phyloP scores from a whole-genome alignment of 2,888 invertebrate genomes.

The Tinea semifulvella region DNA sequence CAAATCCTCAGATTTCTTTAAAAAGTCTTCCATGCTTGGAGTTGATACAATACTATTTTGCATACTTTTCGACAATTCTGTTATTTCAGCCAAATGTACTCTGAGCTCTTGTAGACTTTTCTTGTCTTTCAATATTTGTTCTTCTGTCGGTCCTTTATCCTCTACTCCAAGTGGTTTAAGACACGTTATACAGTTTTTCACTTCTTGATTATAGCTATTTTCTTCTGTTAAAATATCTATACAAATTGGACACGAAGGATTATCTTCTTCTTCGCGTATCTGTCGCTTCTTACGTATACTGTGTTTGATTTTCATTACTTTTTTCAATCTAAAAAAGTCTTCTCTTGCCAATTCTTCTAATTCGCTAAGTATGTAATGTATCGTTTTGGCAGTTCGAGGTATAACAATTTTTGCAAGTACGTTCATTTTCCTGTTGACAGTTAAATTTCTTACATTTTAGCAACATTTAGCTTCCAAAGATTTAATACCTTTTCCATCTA shows the following conservation, averaged over 20 bases:
- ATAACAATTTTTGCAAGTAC: slow-evolving; percentile 30
- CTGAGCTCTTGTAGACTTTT: slow-evolving; percentile 24
- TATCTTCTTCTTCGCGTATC: no score
- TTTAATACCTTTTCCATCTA: slow-evolving; percentile 7
- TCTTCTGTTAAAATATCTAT: not conserved
- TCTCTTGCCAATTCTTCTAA: slow-evolving; percentile 31
- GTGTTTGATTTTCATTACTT: slow-evolving; percentile 25
- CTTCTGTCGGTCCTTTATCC: not conserved
- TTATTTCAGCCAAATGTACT: slow-evolving; percentile 24
- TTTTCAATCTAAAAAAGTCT: slow-evolving; percentile 30
- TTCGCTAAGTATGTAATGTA: slow-evolving; percentile 27
- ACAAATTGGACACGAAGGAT: slow-evolving; percentile 8
- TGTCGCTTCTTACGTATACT: slow-evolving; percentile 20
- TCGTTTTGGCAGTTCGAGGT: slow-evolving; percentile 27
- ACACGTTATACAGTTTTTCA: not conserved
- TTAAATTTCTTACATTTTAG: slow-evolving; percentile 19
- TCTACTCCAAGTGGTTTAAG: not conserved
- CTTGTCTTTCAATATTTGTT: slow-evolving; percentile 13
- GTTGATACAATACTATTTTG: slow-evolving; percentile 21
- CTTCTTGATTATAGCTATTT: not conserved
- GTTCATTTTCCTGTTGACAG: slow-evolving; percentile 28
- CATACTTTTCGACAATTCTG: slow-evolving; percentile 24
- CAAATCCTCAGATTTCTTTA: slow-evolving; percentile 22
- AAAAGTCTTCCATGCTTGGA: slow-evolving; percentile 24
- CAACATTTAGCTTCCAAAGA: no score